Evolutionary conservation across 1,140 invertebrate species (phyloP), one percentile per base, ranked within the genome.

Genomic region (Zaprionus gabonicus): DNA sequence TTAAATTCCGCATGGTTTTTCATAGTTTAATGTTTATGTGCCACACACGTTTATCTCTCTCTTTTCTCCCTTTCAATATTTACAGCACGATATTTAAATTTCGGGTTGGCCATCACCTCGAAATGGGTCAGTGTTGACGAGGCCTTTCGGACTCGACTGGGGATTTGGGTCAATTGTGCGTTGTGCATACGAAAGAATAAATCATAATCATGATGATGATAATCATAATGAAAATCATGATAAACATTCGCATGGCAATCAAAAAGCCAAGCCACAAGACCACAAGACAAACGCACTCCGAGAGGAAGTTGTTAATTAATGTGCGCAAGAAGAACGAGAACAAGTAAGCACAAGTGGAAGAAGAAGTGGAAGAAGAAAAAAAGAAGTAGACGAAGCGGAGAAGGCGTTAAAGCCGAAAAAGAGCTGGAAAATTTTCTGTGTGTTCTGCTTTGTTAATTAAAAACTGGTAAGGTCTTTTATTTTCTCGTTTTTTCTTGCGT

Each of bases 241-340:
- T 88, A 76, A 51, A 57, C 78, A 78, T 88, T 88, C 81, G 80
- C 71, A 58, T 53, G 71, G 71, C 75, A 74, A 78, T 78, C 23
- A 23, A 79, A 88, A 80, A 80, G 79, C 64, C 51, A 62, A 17
- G 41, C 15, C 65, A 31, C 51, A 68, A 46, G 58, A 64, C 23
- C 23, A 23, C 23, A 23, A 25, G 10, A 25, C 20, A 46, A 25
- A 63, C 53, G 56, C 65, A 46, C n/a, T 55, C 27, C 67, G 25
- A 76, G 75, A 88, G 84, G 84, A 88, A 90, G 84, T 88, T 65
- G 78, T 85, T 88, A 88, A 90, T 88, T 88, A 87, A 88, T 80
- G 81, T 80, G 57, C 58, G n/a, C 36, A 55, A 76, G 67, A 36
- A 59, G 12, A 65, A 58, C 20, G 20, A 51, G 41, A 46, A 17